Evolutionary conservation across 2,888 invertebrate genomes (phyloP), one percentile per base, ranked within the genome.

Genomic region (Caenorhabditis sp.): DNA sequence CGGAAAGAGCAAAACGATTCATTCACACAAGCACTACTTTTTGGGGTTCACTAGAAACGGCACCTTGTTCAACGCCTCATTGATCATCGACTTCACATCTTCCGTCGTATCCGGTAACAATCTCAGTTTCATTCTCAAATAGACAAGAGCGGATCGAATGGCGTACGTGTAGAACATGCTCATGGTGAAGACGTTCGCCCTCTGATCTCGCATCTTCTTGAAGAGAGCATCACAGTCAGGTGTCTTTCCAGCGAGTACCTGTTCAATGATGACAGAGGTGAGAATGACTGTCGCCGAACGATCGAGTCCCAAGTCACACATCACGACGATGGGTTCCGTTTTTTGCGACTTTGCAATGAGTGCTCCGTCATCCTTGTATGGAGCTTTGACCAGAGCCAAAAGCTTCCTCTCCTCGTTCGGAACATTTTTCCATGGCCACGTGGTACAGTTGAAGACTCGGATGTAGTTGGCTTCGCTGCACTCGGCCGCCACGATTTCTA

Each of bases 231-330:
- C 75, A 47, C 56, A 56, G 28, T 66, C 64, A 2, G 49, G 44
- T 7, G 54, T 47, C 59, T 75, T 75, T 47, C 75, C 75, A 12
- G 58, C 75, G 1, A 68, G 6, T 7, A 58, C 58, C 31, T 49
- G 14, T 35, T 75, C 75, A 35, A 75, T 68, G 7, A 75, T 22
- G 14, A 68, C 66, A 24, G 66, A 35, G 6, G 75, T 75, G 47
- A 75, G 56, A 38, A 75, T 44, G n/a, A 68, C 47, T 14, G 54
- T 54, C 8, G 75, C 75, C 1, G 75, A 75, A 8, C 75, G 66
- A 38, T 75, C 75, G 5, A 75, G 47, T n/a, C 75, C 75, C 35
- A 75, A 44, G 31, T 75, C 75, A 56, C 75, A 75, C 75, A 75
- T 64, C 10, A 75, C 75, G 2, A 75, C 66, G 8, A 75, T 47